Evolutionary conservation across 53 echinoderm and acorn worm species (phyloP), one percentile per base, ranked within the genome.

Genomic region (Arbacia lixula): DNA sequence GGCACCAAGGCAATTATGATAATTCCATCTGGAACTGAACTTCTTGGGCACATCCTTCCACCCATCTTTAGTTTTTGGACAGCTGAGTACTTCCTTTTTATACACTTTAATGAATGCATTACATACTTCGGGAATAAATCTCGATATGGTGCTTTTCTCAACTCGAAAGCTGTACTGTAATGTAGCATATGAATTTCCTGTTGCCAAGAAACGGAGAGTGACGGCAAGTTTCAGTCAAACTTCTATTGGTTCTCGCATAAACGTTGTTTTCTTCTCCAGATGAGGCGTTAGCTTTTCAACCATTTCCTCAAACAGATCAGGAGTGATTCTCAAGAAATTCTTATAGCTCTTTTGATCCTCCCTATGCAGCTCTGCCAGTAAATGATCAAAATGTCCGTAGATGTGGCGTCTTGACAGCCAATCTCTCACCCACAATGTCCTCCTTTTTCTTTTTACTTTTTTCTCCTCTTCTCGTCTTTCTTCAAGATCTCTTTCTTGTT

Each of bases 161-260:
- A 74, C 75, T 53, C 54, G 29, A 14, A 74, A 74, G 54, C 53
- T 32, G n/a, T 71, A 54, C n/a, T 68, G 69, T 30, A 64, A 34
- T 16, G 30, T 64, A 27, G 64, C 43, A 46, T 83, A 41, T 8
- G 65, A 64, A 65, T 83, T 83, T 63, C 57, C 51, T 31, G 83
- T 83, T 11, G 87, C 87, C 5, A 81, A 32, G 35, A 37, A 66
- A 4, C 85, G 57, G 43, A 89, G 85, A 31, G 77, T 84, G 53
- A 27, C 53, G 39, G 77, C 89, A 53, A 89, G 56, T 60, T 89
- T 89, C 19, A 85, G 55, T 52, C 82, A 73, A 83, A 53, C 66
- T 55, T 84, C 54, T 1, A 86, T 67, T 27, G 77, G 76, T 69
- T 52, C 41, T 28, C 88, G 25, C 69, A 56, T 53, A 46, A 68